These are phyloP conservation scores for Geodia barretti DNA, from an alignment of 37 sponge, comb jelly and placozoan species.

Conservation along the genomic window DNA sequence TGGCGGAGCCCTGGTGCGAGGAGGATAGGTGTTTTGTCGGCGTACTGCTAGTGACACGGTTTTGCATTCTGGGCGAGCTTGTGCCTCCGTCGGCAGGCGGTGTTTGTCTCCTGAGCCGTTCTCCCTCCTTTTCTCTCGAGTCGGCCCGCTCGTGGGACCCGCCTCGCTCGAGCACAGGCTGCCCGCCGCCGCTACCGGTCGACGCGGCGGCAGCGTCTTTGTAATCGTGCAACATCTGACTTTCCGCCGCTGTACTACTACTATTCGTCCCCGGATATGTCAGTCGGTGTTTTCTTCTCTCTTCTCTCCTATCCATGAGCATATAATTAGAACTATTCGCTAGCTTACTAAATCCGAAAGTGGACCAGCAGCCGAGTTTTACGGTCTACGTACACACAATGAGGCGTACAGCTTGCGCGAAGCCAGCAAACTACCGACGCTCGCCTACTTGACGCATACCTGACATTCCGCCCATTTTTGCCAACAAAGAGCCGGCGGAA, in stretches of 20 bases:
- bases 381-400: background rate
- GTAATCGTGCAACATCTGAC: conserved; percentile 58
- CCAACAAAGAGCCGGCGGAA: background rate
- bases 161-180: background rate
- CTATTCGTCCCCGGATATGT: conserved; percentile 50
- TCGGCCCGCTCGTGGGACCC: conserved; percentile 12
- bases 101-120: background rate
- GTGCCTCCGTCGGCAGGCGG: background rate
- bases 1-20: background rate
- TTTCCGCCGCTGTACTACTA: no score
- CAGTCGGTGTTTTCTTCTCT: conserved; percentile 18
- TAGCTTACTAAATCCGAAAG: background rate
- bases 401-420: background rate
- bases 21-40: conserved; percentile 52
- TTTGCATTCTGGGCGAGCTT: conserved; percentile 26
- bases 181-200: background rate
- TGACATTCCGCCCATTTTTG: background rate
- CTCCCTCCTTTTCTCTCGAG: conserved; percentile 17
- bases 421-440: background rate
- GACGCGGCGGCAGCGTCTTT: conserved; percentile 1
- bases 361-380: no score
- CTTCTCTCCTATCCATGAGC: conserved; percentile 25
- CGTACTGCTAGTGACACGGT: conserved; percentile 21
- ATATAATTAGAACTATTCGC: background rate
- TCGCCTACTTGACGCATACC: background rate